Percentiles rank a stretch among this genome's conserved stretches.
Evolutionary conservation across 2,888 invertebrate genomes (phyloP).

Genomic region (Dolichomitus sp.): DNA sequence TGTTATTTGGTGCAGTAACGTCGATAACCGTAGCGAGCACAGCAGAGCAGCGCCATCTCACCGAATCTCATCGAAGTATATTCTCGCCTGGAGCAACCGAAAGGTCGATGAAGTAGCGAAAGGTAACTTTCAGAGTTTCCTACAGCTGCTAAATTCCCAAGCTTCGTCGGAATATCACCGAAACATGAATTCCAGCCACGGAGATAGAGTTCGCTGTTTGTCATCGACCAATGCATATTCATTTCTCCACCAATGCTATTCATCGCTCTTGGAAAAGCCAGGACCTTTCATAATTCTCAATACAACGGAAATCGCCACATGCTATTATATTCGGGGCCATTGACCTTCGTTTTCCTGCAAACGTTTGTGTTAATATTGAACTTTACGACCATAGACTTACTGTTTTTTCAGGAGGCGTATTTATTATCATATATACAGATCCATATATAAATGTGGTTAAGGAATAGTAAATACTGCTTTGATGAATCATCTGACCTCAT

Average conservation of each 20-base stretch:
- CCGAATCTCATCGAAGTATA: conserved; percentile 33
- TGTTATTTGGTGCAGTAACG: conserved; percentile 76
- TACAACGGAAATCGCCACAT: not conserved
- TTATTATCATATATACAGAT: not conserved
- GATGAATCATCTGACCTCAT: conserved; percentile 21
- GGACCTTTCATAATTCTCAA: not conserved
- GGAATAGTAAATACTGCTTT: not conserved
- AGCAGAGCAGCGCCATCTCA: conserved; percentile 69
- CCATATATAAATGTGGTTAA: not conserved
- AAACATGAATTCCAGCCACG: conserved; percentile 27
- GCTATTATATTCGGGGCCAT: not conserved
- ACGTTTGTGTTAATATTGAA: not conserved
- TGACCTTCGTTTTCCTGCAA: conserved; percentile 6
- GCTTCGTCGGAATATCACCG: conserved; percentile 51
- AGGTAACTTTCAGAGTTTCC: conserved; percentile 39
- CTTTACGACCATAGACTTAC: not conserved
- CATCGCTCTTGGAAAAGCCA: not conserved
- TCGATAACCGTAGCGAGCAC: conserved; percentile 76
- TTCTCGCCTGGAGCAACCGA: not conserved
- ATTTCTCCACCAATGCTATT: too few species aligned
- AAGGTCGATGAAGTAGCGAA: conserved; percentile 37
- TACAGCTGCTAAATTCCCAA: conserved; percentile 42
- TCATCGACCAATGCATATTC: not conserved
- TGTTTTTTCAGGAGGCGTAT: not conserved
- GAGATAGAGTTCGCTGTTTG: conserved; percentile 55